Evolutionary conservation across 2,113 vertebrate genomes (phyloP), one percentile per base, ranked within the genome.

Genomic region (Strix aluco): DNA sequence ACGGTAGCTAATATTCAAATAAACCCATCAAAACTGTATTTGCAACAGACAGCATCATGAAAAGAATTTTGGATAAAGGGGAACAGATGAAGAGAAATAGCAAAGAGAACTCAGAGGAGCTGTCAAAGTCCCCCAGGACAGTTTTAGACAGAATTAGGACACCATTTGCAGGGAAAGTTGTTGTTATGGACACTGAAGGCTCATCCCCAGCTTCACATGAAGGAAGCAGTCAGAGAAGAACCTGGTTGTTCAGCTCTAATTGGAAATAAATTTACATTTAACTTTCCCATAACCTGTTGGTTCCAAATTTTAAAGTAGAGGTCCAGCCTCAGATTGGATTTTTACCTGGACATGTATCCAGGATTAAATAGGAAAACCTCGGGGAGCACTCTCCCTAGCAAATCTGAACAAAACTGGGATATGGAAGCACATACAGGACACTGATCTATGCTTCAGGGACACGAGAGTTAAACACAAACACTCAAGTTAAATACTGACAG

Each of bases 141-240:
- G 85, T 85, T 96, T 96, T 93, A 97, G 96, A 97, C 96, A 97
- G 96, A 97, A 97, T 94, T 95, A 97, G 96, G 96, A 95, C 96
- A 97, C 78, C 92, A 88, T 95, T 95, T 89, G 46, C 93, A 94
- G 32, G 58, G 44, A 90, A 96, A 96, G 81, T 94, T 96, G 93
- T 97, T 94, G 96, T 97, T 97, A 97, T 86, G 96, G 96, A 96
- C 96, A 94, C 87, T 96, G 92, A 95, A 96, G 51, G 58, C 92
- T 96, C 78, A 96, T 92, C 54, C 93, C 81, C 71, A 77, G 71
- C 90, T 88, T 81, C 3, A 4, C 6, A 0, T 18, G 54, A 95
- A 88, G 54, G 71, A 97, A 95, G 73, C 81, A 95, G 86, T 10
- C 29, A 32, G 81, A 69, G 62, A 96, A 58, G 49, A 94, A 92